These are phyloP conservation scores for Oncorhynchus keta DNA, from an alignment of 2,113 vertebrate genomes.

Conservation along the genomic window DNA sequence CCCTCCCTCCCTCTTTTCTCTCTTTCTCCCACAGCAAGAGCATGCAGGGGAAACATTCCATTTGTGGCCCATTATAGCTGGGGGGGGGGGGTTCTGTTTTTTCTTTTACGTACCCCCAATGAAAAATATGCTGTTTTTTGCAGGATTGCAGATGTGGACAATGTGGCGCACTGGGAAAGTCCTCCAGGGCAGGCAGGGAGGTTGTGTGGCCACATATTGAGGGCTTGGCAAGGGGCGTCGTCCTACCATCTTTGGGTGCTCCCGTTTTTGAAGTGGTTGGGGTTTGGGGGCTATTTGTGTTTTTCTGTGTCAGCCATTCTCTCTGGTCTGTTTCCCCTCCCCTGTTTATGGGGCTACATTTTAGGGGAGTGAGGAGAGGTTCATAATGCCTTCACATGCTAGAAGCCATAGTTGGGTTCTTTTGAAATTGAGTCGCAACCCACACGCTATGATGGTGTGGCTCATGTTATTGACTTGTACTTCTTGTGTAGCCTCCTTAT, in stretches of 20 bases:
- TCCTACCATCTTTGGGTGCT: neutral
- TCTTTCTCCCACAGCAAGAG: slow-evolving; percentile 46
- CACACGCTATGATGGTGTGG: neutral
- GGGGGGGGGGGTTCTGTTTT: slow-evolving; percentile 45
- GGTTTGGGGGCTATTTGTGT: neutral
- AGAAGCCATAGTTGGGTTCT: too few species aligned
- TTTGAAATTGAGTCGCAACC: too few species aligned
- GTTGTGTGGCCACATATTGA: neutral
- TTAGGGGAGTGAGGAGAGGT: neutral
- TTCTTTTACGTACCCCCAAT: slow-evolving; percentile 5
- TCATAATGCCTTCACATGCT: too few species aligned
- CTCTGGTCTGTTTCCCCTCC: slow-evolving; percentile 48
- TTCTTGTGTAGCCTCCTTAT: too few species aligned
- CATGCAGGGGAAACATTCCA: slow-evolving; percentile 57
- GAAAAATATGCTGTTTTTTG: neutral
- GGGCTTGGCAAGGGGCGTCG: neutral
- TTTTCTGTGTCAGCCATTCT: slow-evolving; percentile 47
- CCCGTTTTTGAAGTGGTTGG: slow-evolving; percentile 9
- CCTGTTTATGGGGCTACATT: neutral
- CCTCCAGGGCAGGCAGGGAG: neutral
- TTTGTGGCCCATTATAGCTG: slow-evolving; percentile 62
- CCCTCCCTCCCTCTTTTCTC: neutral
- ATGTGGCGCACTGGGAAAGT: slow-evolving; percentile 2
- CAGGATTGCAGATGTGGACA: slow-evolving; percentile 53
- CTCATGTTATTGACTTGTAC: neutral